Evolutionary conservation across 2,888 invertebrate species (phyloP), one percentile per base, ranked within the genome.

Genomic region (Lysandra bellargus): DNA sequence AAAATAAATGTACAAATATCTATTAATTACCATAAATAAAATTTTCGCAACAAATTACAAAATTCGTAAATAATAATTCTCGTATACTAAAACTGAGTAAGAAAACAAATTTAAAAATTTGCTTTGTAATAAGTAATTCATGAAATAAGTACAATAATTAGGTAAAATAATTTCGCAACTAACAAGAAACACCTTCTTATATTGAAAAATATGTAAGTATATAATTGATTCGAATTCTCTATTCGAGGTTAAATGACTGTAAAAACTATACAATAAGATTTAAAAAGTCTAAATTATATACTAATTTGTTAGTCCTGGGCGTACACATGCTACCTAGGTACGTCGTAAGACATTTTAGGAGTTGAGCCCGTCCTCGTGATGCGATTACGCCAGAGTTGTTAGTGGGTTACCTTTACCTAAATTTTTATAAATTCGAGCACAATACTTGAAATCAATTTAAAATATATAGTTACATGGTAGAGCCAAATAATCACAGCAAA

Each of bases 381-480:
- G n/a, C 12, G 30, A 9, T 17, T 64, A 69, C 69, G 69, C 69
- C 69, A 69, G 14, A 14, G 5, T 37, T 17, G 69, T 69, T 69
- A 69, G 69, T 69, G 37, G 14, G 69, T 37, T 37, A 69, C 69
- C 4, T 69, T 69, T 37, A 37, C 69, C 33, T 37, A 69, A 69
- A 69, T 69, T 14, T 33, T 69, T 69, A 69, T 69, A 69, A 69
- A 69, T 69, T 69, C 69, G 69, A 69, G 69, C 33, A 69, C 69
- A 37, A 37, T 69, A 4, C 37, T 69, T 69, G 5, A 69, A 69
- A 37, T 33, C 17, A 37, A 33, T 33, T 69, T 64, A 37, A 23
- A 69, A 69, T 17, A 37, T 4, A 33, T 14, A 4, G 69, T 37
- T 69, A 37, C 5, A 33, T 4, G 69, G 69, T 69, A 69, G 69